These are phyloP conservation scores for Semaprochilodus insignis DNA, from an alignment of 2,797 vertebrate species.

Conservation along the genomic window DNA sequence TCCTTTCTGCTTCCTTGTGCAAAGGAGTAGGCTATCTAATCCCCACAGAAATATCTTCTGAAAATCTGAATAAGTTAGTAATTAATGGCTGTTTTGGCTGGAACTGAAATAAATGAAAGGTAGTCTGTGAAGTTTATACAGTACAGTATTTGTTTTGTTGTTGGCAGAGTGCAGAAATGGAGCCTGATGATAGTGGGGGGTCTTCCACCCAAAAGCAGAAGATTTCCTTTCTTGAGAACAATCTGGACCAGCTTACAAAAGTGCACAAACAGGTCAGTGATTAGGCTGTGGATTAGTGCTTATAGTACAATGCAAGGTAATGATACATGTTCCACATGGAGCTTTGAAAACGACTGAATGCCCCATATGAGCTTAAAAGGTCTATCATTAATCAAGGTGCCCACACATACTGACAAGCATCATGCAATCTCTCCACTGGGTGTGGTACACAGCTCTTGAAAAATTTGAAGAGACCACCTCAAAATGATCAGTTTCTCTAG, in stretches of 20 bases:
- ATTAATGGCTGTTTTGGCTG: no score
- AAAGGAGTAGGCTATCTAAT: no score
- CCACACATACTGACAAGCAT: background rate
- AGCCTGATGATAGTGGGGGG: constrained; percentile 87
- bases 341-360: background rate
- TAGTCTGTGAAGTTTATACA: no score
- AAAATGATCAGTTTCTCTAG: no score
- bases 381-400: background rate
- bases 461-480: no score
- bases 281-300: background rate
- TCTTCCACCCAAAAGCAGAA: constrained; percentile 93
- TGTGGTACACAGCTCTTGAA: background rate
- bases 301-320: background rate
- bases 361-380: background rate
- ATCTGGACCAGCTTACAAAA: constrained; percentile 96
- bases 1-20: no score
- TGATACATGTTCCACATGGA: background rate
- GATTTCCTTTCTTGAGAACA: constrained; percentile 98
- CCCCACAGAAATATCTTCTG: no score
- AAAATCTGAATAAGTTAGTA: no score
- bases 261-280: constrained; percentile 93
- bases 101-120: no score
- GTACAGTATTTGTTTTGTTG: background rate
- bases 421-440: background rate
- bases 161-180: constrained; percentile 86